A percentile compares a stretch with the other conserved stretches of the same genome.
Conservation (phyloP, 2,113 vertebrate genomes). For the Nibea coibor region DNA sequence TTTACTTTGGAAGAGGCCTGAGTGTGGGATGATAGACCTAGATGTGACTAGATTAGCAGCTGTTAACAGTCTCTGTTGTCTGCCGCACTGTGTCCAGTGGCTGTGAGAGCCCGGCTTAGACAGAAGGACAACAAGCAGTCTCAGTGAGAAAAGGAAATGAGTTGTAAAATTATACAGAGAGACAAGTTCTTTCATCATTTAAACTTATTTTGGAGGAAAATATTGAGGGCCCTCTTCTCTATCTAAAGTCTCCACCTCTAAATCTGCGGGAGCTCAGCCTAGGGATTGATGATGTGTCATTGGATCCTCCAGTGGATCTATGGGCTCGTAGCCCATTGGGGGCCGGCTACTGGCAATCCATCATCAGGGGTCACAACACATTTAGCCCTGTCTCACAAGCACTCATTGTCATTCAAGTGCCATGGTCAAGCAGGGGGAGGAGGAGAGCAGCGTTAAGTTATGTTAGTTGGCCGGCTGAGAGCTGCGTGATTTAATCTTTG, state of each 20-base stretch:
- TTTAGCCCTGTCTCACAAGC: slow-evolving; percentile 70
- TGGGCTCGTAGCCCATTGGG: slow-evolving; percentile 57
- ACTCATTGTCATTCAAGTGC: slow-evolving; percentile 73
- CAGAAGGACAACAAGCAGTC: slow-evolving; percentile 2
- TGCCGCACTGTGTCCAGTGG: slow-evolving; percentile 23
- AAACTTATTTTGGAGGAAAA: slow-evolving; percentile 15
- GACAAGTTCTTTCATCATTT: slow-evolving; percentile 25
- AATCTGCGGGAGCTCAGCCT: slow-evolving; percentile 30
- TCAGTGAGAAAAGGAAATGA: background rate
- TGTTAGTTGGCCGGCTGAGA: slow-evolving; percentile 39
- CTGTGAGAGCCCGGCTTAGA: slow-evolving; percentile 28
- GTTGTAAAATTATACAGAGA: slow-evolving; percentile 12
- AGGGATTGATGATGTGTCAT: slow-evolving; percentile 69
- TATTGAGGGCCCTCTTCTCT: background rate
- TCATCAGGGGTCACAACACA: slow-evolving; percentile 72
- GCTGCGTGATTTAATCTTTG: slow-evolving; percentile 38
- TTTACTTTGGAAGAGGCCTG: slow-evolving; percentile 43
- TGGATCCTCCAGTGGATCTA: slow-evolving; percentile 66
- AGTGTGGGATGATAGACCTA: slow-evolving; percentile 50
- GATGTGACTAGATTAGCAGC: slow-evolving; percentile 61
- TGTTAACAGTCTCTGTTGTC: slow-evolving; percentile 40
- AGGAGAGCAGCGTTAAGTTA: slow-evolving; percentile 45
- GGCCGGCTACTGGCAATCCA: slow-evolving; percentile 66
- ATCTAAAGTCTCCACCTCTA: slow-evolving; percentile 2
- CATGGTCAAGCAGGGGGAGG: slow-evolving; percentile 50